These are phyloP conservation scores for Calliphora vicina DNA, from an alignment of 1,140 invertebrate genomes.

Conservation along the genomic window DNA sequence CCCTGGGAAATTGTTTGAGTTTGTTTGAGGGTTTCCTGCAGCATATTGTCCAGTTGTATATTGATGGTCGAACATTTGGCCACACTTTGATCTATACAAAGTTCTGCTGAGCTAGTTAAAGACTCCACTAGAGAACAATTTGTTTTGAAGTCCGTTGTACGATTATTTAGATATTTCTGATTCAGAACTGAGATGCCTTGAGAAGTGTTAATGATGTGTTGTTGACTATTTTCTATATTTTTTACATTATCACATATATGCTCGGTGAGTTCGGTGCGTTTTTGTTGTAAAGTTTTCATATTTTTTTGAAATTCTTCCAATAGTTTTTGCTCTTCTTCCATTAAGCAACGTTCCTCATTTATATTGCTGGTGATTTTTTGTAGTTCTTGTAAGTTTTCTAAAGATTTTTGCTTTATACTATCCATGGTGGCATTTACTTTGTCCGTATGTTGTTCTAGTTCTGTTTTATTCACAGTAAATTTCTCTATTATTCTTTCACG, in stretches of 20 bases:
- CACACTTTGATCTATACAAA: constrained; percentile 46
- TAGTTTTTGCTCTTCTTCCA: constrained; percentile 42
- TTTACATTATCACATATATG: neutral
- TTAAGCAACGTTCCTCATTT: constrained; percentile 44
- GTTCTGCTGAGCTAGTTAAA: neutral
- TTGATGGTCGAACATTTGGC: constrained; percentile 50
- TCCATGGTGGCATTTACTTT: constrained; percentile 44
- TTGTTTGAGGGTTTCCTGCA: constrained; percentile 22
- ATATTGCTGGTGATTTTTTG: constrained; percentile 46
- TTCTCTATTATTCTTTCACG: constrained; percentile 45
- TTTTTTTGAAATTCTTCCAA: constrained; percentile 46
- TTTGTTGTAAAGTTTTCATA: constrained; percentile 42
- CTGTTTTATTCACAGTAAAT: constrained; percentile 42
- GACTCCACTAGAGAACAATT: neutral
- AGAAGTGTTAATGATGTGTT: neutral
- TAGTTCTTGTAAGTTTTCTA: constrained; percentile 45
- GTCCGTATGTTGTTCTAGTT: constrained; percentile 41
- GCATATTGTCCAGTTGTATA: constrained; percentile 47
- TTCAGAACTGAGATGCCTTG: neutral
- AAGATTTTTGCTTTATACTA: constrained; percentile 40
- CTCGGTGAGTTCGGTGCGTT: constrained; percentile 37
- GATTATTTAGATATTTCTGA: constrained; percentile 8
- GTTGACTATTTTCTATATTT: constrained; percentile 17
- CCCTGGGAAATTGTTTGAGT: neutral
- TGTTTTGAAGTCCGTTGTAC: neutral